Conservation (phyloP, 2,113 vertebrate genomes). For the Oryzias curvinotus region DNA sequence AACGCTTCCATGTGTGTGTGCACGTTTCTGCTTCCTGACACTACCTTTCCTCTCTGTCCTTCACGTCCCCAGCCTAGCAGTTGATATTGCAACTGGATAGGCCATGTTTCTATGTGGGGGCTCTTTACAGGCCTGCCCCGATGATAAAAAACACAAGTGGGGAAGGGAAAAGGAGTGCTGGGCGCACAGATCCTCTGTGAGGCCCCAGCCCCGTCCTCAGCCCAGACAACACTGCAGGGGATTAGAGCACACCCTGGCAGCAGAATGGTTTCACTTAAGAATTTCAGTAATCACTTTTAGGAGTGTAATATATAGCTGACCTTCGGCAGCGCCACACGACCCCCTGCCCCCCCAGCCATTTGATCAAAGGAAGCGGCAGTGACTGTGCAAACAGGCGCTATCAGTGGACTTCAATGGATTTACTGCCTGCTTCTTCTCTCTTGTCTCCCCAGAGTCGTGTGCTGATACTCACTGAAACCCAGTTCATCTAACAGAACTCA, state of each 20-base stretch:
- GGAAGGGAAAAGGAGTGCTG: constrained; percentile 62
- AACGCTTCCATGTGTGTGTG: constrained; percentile 76
- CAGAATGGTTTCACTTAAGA: constrained; percentile 86
- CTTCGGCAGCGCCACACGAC: constrained; percentile 83
- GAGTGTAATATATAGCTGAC: constrained; percentile 87
- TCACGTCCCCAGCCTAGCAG: constrained; percentile 43
- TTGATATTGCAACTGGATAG: constrained; percentile 80
- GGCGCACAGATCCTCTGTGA: constrained; percentile 70
- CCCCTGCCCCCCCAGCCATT: constrained; percentile 78
- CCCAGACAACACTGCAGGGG: constrained; percentile 80
- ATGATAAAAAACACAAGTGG: constrained; percentile 82
- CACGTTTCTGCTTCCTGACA: constrained; percentile 80
- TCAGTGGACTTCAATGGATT: constrained; percentile 81
- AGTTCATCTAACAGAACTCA: constrained; percentile 78
- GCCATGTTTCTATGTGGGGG: constrained; percentile 77
- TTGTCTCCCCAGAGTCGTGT: constrained; percentile 77
- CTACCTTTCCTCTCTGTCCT: constrained; percentile 53
- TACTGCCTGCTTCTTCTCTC: constrained; percentile 83
- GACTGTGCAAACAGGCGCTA: constrained; percentile 81
- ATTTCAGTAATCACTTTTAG: constrained; percentile 87
- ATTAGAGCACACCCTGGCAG: constrained; percentile 83
- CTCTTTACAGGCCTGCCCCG: constrained; percentile 68
- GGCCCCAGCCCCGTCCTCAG: constrained; percentile 67
- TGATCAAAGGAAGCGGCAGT: constrained; percentile 83
- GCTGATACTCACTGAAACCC: constrained; percentile 73